Evolutionary conservation across 2,113 vertebrate species (phyloP).

Genomic region (Todiramphus chloris): DNA sequence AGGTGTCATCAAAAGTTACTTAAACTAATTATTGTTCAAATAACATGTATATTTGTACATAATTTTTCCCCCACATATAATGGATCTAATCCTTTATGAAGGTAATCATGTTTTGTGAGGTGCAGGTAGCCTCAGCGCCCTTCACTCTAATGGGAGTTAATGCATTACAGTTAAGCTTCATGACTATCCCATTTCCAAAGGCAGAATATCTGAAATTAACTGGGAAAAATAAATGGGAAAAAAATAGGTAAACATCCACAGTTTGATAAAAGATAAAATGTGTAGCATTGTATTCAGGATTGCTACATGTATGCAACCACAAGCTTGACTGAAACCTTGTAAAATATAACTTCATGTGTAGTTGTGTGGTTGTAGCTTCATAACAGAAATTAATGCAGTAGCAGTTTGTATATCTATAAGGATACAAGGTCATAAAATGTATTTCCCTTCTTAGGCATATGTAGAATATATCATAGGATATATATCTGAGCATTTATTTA

Average conservation of each 20-base stretch:
- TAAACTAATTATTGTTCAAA: not conserved
- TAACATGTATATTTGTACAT: not conserved
- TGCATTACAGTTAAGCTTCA: not conserved
- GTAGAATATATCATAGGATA: not conserved
- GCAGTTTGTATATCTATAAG: not conserved
- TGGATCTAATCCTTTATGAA: not conserved
- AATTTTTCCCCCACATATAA: fast-evolving
- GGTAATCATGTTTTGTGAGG: not conserved
- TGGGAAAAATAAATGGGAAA: not conserved
- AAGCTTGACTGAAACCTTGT: not conserved
- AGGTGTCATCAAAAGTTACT: not conserved
- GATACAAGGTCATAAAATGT: not conserved
- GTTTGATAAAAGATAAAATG: not conserved
- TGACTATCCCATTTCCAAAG: not conserved
- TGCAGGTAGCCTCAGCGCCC: not conserved
- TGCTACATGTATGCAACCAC: not conserved
- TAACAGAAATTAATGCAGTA: not conserved
- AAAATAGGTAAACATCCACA: not conserved
- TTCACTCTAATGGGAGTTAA: not conserved
- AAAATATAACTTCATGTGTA: not conserved
- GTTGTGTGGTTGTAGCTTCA: not conserved
- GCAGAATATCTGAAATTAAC: not conserved
- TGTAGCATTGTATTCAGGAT: not conserved
- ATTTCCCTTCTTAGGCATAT: not conserved
- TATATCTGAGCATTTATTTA: not conserved